Evolutionary conservation across 92 coral and sea anemone genomes (phyloP).

Genomic region (Phymanthus crucifer): DNA sequence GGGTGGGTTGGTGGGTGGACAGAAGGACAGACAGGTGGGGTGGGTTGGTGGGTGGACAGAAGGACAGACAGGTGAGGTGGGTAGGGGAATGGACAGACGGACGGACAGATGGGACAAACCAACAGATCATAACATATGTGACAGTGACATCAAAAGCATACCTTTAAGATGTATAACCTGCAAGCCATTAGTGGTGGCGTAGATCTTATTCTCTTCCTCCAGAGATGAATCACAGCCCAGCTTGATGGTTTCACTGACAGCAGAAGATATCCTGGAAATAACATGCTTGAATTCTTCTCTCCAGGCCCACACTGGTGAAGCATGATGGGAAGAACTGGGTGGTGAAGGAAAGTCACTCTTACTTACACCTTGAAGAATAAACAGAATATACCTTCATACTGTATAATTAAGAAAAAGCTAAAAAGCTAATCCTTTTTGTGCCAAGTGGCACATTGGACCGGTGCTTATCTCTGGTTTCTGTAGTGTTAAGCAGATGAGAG

Average conservation of each 20-base stretch:
- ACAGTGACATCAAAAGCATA: conserved; percentile 6
- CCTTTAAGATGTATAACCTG: conserved; percentile 68
- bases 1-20: neutral
- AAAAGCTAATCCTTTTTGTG: no score
- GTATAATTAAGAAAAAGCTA: no score
- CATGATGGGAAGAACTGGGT: conserved; percentile 33
- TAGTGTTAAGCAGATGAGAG: no score
- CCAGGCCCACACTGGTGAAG: conserved; percentile 71
- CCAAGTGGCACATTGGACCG: no score
- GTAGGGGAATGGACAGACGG: neutral
- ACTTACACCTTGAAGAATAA: conserved; percentile 18
- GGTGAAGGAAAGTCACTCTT: conserved; percentile 38
- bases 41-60: neutral
- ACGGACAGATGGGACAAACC: neutral
- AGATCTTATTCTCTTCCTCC: conserved; percentile 57
- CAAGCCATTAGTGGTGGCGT: conserved; percentile 43
- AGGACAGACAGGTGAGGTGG: neutral
- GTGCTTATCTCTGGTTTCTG: no score
- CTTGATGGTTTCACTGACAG: conserved; percentile 66
- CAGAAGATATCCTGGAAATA: conserved; percentile 69
- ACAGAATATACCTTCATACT: neutral
- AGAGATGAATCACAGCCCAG: conserved; percentile 58
- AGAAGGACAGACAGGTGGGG: no score
- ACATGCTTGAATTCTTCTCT: conserved; percentile 77
- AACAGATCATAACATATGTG: no score